Evolutionary conservation across 1,140 invertebrate genomes (phyloP), one percentile per base, ranked within the genome.

Genomic region (Eubasilissa regina): DNA sequence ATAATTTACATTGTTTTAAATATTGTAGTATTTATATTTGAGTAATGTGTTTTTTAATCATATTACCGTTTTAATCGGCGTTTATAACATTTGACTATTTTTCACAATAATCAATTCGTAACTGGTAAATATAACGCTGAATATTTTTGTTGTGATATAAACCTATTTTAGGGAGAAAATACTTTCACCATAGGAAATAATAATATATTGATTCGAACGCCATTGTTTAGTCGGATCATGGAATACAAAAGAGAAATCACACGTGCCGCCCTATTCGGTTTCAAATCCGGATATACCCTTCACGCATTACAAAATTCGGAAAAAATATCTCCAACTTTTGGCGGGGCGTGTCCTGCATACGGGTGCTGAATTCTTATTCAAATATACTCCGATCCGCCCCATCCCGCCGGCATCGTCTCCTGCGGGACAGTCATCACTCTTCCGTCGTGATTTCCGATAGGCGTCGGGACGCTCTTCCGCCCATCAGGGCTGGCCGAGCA

Each of bases 361-460:
- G 73, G 73, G 73, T 13, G 21, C 55, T 13, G 73, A 75, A 75
- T 75, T 60, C 73, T 75, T 75, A 75, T 75, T 75, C 73, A 75
- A 75, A 75, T 75, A 60, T 58, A 60, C 73, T 44, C 73, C 53
- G 17, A 21, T 21, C 70, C 21, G n/a, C 47, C 10, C 19, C 47
- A 11, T 13, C 47, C 44, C n/a, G 19, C 53, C 12, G 17, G 55
- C 8, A 58, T 1, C 60, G 25, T 12, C 35, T 68, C 64, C 68
- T 73, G 19, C 19, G 68, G 68, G 51, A 55, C 68, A 53, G 17
- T 55, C 68, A 73, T 73, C 68, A 55, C 68, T 55, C 68, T 51
- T 51, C 25, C 43, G 15, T 17, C 68, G 68, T 73, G 68, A 73
- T 73, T 53, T 73, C 68, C 68, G 25, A 73, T 73, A 73, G 66